Evolutionary conservation across 2,113 vertebrate genomes (phyloP).

Genomic region (Jacana jacana): DNA sequence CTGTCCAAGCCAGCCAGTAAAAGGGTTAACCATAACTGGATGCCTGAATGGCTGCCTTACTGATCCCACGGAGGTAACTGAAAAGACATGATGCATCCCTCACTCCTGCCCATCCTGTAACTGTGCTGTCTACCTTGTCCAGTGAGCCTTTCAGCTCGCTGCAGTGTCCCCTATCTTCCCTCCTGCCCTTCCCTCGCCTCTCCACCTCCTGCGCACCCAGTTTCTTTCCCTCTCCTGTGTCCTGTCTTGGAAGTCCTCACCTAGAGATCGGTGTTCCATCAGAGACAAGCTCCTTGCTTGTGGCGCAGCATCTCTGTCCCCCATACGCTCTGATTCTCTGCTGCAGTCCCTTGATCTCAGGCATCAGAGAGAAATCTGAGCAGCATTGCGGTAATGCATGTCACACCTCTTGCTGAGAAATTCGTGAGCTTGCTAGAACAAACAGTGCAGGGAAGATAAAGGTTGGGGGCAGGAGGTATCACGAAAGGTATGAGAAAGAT

Average conservation of each 20-base stretch:
- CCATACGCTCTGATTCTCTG: not conserved
- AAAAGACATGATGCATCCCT: slow-evolving; percentile 3
- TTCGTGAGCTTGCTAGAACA: not conserved
- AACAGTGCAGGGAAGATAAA: not conserved
- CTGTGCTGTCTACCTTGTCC: not conserved
- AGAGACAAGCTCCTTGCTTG: not conserved
- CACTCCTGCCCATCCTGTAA: not conserved
- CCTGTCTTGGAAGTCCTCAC: not conserved
- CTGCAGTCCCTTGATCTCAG: slow-evolving; percentile 37
- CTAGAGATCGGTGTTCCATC: not conserved
- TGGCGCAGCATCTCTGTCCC: not conserved
- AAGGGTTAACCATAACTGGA: slow-evolving; percentile 65
- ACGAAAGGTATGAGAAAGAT: not conserved
- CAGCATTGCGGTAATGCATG: not conserved
- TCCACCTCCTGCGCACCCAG: not conserved
- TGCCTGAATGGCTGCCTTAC: slow-evolving; percentile 77
- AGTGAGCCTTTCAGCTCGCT: not conserved
- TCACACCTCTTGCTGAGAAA: slow-evolving; percentile 23
- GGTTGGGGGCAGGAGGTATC: not conserved
- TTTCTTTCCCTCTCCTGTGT: not conserved
- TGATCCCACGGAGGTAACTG: slow-evolving; percentile 78
- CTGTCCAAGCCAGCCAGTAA: slow-evolving; percentile 50
- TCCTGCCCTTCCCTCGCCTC: not conserved
- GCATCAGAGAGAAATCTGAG: not conserved
- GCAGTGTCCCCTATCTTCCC: not conserved